phyloP scores from a whole-genome alignment of 2,888 invertebrate species.

The Hedya salicella region DNA sequence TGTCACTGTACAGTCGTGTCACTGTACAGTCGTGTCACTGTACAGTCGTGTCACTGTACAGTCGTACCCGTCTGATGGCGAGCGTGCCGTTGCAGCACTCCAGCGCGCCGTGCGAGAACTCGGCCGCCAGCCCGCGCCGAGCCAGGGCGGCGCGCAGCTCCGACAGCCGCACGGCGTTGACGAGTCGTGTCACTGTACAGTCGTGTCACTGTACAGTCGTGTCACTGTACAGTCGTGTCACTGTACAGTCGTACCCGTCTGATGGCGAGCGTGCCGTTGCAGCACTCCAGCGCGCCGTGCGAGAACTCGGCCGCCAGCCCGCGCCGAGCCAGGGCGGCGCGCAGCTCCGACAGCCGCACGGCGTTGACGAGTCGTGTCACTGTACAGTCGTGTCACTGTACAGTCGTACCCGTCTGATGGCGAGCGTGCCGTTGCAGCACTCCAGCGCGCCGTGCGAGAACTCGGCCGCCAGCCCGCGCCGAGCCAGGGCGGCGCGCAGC shows the following conservation, averaged over 20 bases:
- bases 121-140: constrained; percentile 90
- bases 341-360: constrained; percentile 92
- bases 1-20: too few species aligned
- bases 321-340: constrained; percentile 95
- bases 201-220: too few species aligned
- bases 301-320: constrained; percentile 86
- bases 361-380: constrained; percentile 98
- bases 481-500: too few species aligned
- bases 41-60: too few species aligned
- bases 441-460: constrained; percentile 86
- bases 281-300: constrained; percentile 91
- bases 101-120: constrained; percentile 81
- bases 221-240: too few species aligned
- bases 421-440: constrained; percentile 96
- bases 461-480: constrained; percentile 87
- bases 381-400: not conserved
- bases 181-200: too few species aligned
- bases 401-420: constrained; percentile 91
- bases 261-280: constrained; percentile 95
- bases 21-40: too few species aligned
- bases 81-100: constrained; percentile 97
- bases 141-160: too few species aligned
- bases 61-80: constrained; percentile 91
- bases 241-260: too few species aligned
- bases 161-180: too few species aligned